A percentile compares a stretch with the other conserved stretches of the same genome.
Conservation (phyloP, 2,888 invertebrate genomes). For the Priocnemis perturbator region DNA sequence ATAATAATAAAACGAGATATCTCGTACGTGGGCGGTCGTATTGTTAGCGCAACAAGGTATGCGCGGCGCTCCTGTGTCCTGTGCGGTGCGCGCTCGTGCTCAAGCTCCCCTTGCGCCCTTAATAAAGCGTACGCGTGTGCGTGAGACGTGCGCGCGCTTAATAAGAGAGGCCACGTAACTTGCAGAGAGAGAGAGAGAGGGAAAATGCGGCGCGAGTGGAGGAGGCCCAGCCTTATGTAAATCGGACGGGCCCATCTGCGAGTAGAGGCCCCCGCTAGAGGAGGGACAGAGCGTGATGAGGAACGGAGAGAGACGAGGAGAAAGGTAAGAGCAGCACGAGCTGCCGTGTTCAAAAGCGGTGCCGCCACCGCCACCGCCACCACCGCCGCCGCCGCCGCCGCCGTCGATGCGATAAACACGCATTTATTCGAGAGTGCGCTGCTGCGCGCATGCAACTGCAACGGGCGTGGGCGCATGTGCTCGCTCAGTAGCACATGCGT, state of each 20-base stretch:
- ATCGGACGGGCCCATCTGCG: conserved; percentile 61
- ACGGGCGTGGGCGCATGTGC: conserved; percentile 56
- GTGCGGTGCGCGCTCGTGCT: conserved; percentile 57
- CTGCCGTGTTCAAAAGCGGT: conserved; percentile 66
- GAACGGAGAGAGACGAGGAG: conserved; percentile 7
- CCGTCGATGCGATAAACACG: conserved; percentile 70
- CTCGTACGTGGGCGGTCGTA: conserved; percentile 74
- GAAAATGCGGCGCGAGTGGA: conserved; percentile 34
- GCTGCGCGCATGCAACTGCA: conserved; percentile 12
- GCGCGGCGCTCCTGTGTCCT: conserved; percentile 70
- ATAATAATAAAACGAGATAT: conserved; percentile 74
- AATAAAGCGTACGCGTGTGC: conserved; percentile 64
- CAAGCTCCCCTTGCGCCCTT: conserved; percentile 50
- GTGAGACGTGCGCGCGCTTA: conserved; percentile 57
- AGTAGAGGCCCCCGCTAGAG: conserved; percentile 30
- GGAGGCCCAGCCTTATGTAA: conserved; percentile 58
- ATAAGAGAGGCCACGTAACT: conserved; percentile 47
- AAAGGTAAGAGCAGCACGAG: conserved; percentile 40
- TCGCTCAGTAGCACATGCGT: conserved; percentile 43
- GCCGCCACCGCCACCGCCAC: conserved; percentile 68
- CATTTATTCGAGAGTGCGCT: conserved; percentile 63
- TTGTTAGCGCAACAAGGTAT: conserved; percentile 74
- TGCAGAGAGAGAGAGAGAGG: conserved; percentile 15
- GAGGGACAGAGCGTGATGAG: conserved; percentile 5
- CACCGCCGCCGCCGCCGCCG: conserved; percentile 66